Base-by-base conservation (phyloP, 2,888 invertebrate genomes). In the Melanostoma mellinum region DNA sequence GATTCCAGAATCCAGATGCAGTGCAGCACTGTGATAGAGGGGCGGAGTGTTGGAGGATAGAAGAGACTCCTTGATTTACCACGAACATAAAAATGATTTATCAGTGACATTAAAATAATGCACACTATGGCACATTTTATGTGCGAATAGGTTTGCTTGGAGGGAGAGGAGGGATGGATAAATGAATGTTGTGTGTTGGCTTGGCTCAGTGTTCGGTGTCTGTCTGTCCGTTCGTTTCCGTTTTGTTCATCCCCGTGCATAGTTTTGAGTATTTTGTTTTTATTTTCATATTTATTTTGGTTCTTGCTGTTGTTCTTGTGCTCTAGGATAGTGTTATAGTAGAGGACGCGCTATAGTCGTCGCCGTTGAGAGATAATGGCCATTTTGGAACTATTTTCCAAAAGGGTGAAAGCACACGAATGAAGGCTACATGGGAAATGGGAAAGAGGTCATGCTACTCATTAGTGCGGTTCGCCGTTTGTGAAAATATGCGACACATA, bases 21-120 rank as follows among this genome's bases (percentile, higher is more conserved):
- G 58, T 10, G 63, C 4, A 61, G 78, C 69, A 78, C 38, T 74
- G 77, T 46, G 61, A 61, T 58, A 55, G 71, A 38, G 63, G 46
- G 52, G 63, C 9, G 48, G 55, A 42, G 73, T 55, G 60, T 48
- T 74, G 78, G 52, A 78, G 82, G 78, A 79, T 78, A 75, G 84
- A 84, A 84, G 20, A 20, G 79, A 86, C 81, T 87, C 89, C 89
- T 90, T 90, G 90, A 90, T 90, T 90, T 90, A 90, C 90, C 90
- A 90, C 89, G 90, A 90, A 90, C 90, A 90, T 90, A 90, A 90
- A 90, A 90, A 90, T 90, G 90, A 90, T 90, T 90, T 90, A 90
- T 90, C 88, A 89, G 88, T 89, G 89, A 88, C 89, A 88, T 89
- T 90, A 89, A 90, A 90, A 90, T 90, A 90, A 90, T 90, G 89